Evolutionary conservation across 2,888 invertebrate genomes (phyloP), one percentile per base, ranked within the genome.

Genomic region (Hecatera dysodea): DNA sequence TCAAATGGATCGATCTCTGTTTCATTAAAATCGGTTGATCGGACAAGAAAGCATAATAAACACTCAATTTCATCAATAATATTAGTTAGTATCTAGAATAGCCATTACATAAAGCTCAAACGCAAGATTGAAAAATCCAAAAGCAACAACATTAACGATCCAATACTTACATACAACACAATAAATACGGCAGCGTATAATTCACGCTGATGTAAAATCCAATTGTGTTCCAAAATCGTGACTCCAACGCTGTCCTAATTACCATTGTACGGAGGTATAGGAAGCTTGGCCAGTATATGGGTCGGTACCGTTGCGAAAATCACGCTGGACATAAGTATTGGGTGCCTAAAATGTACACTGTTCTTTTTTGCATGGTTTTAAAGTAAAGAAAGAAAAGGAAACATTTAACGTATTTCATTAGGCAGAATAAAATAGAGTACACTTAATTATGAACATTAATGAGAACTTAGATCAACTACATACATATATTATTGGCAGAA

Each of bases 231-330:
- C 65, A 48, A 71, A 76, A 85, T 87, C 89, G 89, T 89, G 90
- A 90, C 88, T 89, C 68, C 64, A 60, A 61, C 27, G 68, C 73
- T 82, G 83, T 80, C 87, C 89, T 89, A 90, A 90, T 90, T 90
- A 89, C 90, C 85, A 81, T 87, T 86, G 79, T 78, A 75, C 67
- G 12, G 69, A 76, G 72, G 72, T 84, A 82, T 84, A 89, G 89
- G 90, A 90, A 90, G 86, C 85, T 46, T 78, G 57, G 75, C 74
- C 78, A 88, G 86, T 78, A 89, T 88, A 89, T 87, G 80, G 89
- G 89, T 82, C 88, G 85, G 82, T 84, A 66, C 50, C 44, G 69
- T 87, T 87, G 84, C 81, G 83, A 87, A 86, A 86, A 75, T 72
- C 63, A 59, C 68, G 61, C 79, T 80, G 80, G 80, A 80, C 80